These are phyloP conservation scores for Anomalospiza imberbis DNA, from an alignment of 2,797 vertebrate species.

Conservation along the genomic window DNA sequence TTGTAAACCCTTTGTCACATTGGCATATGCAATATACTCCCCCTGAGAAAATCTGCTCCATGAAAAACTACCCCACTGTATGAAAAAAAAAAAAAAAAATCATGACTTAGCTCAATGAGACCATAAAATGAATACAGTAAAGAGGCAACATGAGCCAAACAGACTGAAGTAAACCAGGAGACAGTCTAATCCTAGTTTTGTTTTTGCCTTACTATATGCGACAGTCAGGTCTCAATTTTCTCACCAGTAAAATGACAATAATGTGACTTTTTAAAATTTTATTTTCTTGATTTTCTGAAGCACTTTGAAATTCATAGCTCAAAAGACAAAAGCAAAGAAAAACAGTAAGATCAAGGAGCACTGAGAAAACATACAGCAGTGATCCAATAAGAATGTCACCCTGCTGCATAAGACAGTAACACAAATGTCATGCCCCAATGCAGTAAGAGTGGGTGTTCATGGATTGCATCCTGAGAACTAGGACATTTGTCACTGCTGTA, in stretches of 20 bases:
- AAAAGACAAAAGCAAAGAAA: constrained; percentile 8
- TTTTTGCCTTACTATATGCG: not conserved
- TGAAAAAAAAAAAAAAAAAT: not conserved
- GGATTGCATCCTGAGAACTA: not conserved
- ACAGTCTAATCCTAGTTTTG: not conserved
- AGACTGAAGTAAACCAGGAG: not conserved
- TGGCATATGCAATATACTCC: not conserved
- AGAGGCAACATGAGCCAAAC: constrained; percentile 1
- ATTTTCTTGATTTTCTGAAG: not conserved
- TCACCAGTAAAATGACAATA: not conserved
- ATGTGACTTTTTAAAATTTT: not conserved
- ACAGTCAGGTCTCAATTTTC: not conserved
- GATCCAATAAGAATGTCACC: not conserved
- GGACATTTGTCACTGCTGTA: not conserved
- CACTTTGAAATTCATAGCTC: not conserved
- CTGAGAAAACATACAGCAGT: not conserved
- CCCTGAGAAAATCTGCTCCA: not conserved
- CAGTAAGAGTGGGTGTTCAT: not conserved
- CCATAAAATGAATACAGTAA: not conserved
- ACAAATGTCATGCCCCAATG: not conserved
- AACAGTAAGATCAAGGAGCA: not conserved
- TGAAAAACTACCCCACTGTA: not conserved
- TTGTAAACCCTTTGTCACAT: not conserved
- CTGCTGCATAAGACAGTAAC: not conserved
- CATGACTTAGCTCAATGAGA: not conserved